A percentile compares a stretch with the other conserved stretches of the same genome.
Conservation (phyloP, 2,797 vertebrate species). For the Argya squamiceps region DNA sequence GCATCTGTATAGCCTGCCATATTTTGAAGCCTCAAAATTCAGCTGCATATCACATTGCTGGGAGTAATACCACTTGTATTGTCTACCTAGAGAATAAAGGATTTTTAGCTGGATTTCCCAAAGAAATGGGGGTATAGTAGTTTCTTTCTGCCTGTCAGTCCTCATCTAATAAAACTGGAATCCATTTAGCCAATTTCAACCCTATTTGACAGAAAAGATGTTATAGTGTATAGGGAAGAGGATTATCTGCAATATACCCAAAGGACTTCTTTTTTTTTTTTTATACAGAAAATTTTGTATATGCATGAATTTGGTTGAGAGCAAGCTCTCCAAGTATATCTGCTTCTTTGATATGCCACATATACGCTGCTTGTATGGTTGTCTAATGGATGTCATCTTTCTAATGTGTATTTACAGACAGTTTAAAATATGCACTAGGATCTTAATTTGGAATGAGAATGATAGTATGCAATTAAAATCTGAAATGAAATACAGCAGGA, state of each 20-base stretch:
- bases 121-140: background rate
- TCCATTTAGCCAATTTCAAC: constrained; percentile 24
- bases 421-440: constrained; percentile 38
- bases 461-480: constrained; percentile 56
- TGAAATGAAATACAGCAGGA: constrained; percentile 41
- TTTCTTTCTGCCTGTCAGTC: constrained; percentile 39
- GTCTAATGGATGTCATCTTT: constrained; percentile 17
- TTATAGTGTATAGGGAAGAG: background rate
- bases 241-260: background rate
- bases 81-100: background rate
- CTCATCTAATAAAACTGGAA: constrained; percentile 19
- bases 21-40: background rate
- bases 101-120: constrained; percentile 15
- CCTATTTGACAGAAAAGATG: constrained; percentile 1
- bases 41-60: background rate
- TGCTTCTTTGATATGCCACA: constrained; percentile 4
- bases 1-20: background rate
- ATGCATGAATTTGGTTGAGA: background rate
- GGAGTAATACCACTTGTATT: background rate
- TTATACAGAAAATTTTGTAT: background rate
- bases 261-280: background rate
- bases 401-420: constrained; percentile 43
- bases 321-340: background rate
- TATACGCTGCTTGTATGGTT: constrained; percentile 1
- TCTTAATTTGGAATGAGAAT: constrained; percentile 46